phyloP scores from a whole-genome alignment of 2,888 invertebrate genomes.

The Hemithea aestivaria region DNA sequence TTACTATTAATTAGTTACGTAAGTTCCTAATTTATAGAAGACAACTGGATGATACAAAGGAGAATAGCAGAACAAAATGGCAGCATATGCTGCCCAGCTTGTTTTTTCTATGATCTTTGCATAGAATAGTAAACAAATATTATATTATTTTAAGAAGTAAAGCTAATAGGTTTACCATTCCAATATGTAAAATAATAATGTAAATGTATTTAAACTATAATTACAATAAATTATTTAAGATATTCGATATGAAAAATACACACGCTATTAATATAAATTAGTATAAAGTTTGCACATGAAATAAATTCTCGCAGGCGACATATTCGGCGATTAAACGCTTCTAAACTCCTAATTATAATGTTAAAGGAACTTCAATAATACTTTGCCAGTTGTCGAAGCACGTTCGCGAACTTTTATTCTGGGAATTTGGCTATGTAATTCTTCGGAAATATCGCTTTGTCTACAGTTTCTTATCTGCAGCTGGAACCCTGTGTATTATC shows the following conservation, averaged over 20 bases:
- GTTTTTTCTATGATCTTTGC: too few species aligned
- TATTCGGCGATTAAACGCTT: constrained; percentile 51
- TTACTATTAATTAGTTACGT: too few species aligned
- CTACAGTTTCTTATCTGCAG: constrained; percentile 1
- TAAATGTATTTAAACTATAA: constrained; percentile 7
- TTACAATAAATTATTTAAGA: too few species aligned
- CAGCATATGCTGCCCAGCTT: too few species aligned
- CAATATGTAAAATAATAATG: not conserved
- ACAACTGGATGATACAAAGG: too few species aligned
- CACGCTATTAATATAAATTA: constrained; percentile 32
- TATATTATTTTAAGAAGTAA: too few species aligned
- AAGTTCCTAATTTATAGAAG: too few species aligned
- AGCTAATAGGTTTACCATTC: too few species aligned
- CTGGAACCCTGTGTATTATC: too few species aligned
- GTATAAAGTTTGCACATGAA: constrained; percentile 37
- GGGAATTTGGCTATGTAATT: constrained; percentile 70
- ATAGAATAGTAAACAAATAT: too few species aligned
- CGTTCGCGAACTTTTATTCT: constrained; percentile 67
- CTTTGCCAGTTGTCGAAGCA: constrained; percentile 60
- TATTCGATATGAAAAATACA: constrained; percentile 16
- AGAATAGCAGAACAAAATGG: too few species aligned
- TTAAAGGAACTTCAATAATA: constrained; percentile 58
- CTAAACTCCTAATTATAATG: constrained; percentile 61
- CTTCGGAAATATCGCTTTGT: constrained; percentile 42
- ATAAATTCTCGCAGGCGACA: constrained; percentile 42